A percentile compares a stretch with the other conserved stretches of the same genome.
Evolutionary conservation across 1,140 invertebrate genomes (phyloP).

Genomic region (Orchesella cincta): DNA sequence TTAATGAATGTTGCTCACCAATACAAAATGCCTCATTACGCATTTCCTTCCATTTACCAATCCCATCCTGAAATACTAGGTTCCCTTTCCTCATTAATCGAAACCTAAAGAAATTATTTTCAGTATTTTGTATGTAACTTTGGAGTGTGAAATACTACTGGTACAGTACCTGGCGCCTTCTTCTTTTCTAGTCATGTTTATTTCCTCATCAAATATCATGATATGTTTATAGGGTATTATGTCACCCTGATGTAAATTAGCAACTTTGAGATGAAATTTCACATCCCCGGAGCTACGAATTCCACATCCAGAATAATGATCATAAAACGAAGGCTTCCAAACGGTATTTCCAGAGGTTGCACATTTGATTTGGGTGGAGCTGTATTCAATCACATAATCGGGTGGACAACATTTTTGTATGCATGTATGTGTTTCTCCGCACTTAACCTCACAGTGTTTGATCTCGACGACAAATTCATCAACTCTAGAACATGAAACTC

Average conservation of each 20-base stretch:
- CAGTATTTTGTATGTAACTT: too few relatives aligned
- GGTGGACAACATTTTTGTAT: neutral
- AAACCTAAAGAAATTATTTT: neutral
- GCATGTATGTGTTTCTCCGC: neutral
- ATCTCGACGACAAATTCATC: too few relatives aligned
- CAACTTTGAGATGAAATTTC: neutral
- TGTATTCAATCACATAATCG: neutral
- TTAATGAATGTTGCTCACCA: neutral
- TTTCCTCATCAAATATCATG: too few relatives aligned
- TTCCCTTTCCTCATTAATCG: neutral
- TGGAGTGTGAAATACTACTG: too few relatives aligned
- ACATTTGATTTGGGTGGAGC: neutral
- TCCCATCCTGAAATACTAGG: neutral
- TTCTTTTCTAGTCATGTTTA: too few relatives aligned
- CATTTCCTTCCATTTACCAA: neutral
- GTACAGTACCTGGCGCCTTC: too few relatives aligned
- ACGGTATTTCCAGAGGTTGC: neutral
- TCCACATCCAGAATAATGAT: neutral
- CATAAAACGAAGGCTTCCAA: conserved; percentile 11
- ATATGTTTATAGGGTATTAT: too few relatives aligned
- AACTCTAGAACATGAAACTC: too few relatives aligned
- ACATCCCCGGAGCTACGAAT: neutral
- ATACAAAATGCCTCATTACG: neutral
- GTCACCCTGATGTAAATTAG: too few relatives aligned
- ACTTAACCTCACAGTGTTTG: neutral